Conservation (phyloP, 35 echinoderm and acorn worm genomes). For the Patiria miniata region DNA sequence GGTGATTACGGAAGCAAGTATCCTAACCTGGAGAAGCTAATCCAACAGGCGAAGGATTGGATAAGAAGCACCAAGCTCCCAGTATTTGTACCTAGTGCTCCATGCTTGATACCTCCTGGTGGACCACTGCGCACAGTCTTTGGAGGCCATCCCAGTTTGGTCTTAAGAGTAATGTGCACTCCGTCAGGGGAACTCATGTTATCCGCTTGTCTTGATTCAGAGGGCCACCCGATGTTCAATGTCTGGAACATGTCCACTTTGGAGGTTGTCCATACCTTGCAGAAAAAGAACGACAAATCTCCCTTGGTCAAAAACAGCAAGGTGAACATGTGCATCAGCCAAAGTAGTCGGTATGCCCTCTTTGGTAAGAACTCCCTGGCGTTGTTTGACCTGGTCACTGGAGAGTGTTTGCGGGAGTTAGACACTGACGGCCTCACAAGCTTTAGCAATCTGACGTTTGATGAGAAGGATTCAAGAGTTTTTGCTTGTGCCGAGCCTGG, state of each 20-base stretch:
- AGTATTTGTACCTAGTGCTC: conserved; percentile 61
- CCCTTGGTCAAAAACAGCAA: conserved; percentile 20
- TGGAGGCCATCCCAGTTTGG: conserved; percentile 69
- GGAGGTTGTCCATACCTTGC: conserved; percentile 71
- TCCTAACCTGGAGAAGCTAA: conserved; percentile 32
- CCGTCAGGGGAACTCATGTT: conserved; percentile 36
- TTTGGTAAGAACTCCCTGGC: conserved; percentile 53
- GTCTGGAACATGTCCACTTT: conserved; percentile 67
- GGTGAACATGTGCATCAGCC: conserved; percentile 14
- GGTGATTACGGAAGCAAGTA: conserved; percentile 36
- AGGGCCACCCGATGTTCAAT: conserved; percentile 62
- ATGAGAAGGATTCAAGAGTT: background rate
- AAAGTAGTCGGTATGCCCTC: conserved; percentile 35
- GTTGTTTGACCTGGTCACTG: conserved; percentile 61
- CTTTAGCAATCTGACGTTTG: conserved; percentile 35
- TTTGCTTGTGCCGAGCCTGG: conserved; percentile 43
- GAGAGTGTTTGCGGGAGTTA: conserved; percentile 47
- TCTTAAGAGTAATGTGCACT: conserved; percentile 50
- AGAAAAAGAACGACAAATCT: background rate
- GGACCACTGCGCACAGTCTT: conserved; percentile 75
- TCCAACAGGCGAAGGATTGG: conserved; percentile 64
- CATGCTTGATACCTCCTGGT: conserved; percentile 79
- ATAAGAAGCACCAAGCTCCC: conserved; percentile 30
- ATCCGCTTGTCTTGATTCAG: conserved; percentile 56
- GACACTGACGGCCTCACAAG: conserved; percentile 36